Evolutionary conservation across 2,888 invertebrate genomes (phyloP).

Genomic region (Eurois occulta): DNA sequence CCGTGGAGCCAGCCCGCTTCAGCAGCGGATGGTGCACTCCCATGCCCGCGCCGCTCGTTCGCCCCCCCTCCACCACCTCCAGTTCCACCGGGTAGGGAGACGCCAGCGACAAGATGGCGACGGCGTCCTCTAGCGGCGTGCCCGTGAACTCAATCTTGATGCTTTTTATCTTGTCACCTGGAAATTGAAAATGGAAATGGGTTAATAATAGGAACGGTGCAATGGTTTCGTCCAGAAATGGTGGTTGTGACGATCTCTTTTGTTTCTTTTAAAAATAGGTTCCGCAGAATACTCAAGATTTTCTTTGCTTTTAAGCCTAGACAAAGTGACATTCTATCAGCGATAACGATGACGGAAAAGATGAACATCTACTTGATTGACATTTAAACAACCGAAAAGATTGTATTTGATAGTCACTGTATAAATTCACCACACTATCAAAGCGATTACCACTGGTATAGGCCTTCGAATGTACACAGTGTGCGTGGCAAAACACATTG

Average conservation of each 20-base stretch:
- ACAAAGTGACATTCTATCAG: background rate
- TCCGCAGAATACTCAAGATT: background rate
- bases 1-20: slow-evolving; percentile 94
- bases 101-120: slow-evolving; percentile 96
- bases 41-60: slow-evolving; percentile 85
- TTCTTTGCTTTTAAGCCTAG: background rate
- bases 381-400: too few species aligned
- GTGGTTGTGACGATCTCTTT: background rate
- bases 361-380: too few species aligned
- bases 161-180: slow-evolving; percentile 96
- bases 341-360: background rate
- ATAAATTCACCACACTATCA: too few species aligned
- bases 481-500: background rate
- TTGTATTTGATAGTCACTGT: too few species aligned
- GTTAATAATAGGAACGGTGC: background rate
- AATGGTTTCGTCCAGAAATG: background rate
- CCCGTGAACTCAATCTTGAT: slow-evolving; percentile 96
- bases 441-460: too few species aligned
- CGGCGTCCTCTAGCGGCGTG: slow-evolving; percentile 97
- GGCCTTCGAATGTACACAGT: too few species aligned
- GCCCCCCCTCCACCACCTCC: slow-evolving; percentile 91
- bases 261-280: background rate
- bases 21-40: slow-evolving; percentile 94
- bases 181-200: slow-evolving; percentile 57
- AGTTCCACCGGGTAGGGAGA: slow-evolving; percentile 97